Evolutionary conservation across 2,888 invertebrate genomes (phyloP).

Genomic region (Druceiella hillmani): DNA sequence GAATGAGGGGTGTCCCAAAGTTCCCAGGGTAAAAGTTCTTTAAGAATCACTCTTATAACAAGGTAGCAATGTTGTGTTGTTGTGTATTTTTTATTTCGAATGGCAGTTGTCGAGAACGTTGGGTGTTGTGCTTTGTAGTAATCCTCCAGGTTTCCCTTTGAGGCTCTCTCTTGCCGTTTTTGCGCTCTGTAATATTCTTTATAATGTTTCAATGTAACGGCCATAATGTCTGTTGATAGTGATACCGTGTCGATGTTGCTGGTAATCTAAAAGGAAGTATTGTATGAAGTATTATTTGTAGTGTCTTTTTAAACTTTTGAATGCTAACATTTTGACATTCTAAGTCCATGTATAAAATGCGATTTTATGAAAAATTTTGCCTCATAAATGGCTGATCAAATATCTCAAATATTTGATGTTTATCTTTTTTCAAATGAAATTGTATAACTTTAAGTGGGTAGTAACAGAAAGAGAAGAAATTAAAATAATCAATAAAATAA

Average conservation of each 20-base stretch:
- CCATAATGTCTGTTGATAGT: constrained; percentile 41
- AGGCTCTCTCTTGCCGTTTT: constrained; percentile 51
- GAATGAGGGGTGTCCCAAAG: constrained; percentile 62
- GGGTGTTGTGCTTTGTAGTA: constrained; percentile 45
- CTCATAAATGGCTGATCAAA: too few relatives aligned
- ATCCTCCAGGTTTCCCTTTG: constrained; percentile 37
- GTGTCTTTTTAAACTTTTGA: background rate
- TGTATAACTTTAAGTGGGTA: too few relatives aligned
- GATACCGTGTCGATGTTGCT: constrained; percentile 45
- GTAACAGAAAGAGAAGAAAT: too few relatives aligned
- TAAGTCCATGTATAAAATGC: too few relatives aligned
- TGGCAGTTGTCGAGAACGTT: constrained; percentile 34
- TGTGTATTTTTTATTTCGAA: constrained; percentile 34
- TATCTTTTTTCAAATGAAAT: too few relatives aligned
- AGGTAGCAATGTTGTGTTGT: constrained; percentile 55
- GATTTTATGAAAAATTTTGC: too few relatives aligned
- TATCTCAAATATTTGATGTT: too few relatives aligned
- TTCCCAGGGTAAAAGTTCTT: constrained; percentile 62
- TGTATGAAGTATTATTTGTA: constrained; percentile 3
- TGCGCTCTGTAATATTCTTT: constrained; percentile 59
- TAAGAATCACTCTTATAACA: constrained; percentile 52
- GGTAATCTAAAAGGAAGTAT: constrained; percentile 34
- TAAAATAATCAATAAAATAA: too few relatives aligned
- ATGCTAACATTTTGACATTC: background rate
- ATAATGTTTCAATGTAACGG: constrained; percentile 54